phyloP scores from a whole-genome alignment of 2,888 invertebrate genomes.

The Chouioia cunea region DNA sequence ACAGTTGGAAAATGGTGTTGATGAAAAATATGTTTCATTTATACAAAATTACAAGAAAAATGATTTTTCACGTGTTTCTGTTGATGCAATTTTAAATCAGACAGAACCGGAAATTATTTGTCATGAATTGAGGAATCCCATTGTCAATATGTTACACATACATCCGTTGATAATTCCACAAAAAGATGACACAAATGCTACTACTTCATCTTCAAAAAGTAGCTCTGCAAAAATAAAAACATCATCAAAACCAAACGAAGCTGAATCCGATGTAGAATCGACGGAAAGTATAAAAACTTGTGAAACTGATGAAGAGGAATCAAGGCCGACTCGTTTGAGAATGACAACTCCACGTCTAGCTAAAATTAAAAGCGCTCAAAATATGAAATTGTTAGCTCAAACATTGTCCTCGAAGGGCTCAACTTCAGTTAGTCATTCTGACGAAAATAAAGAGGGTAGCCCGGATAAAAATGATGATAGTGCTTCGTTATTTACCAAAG shows the following conservation, averaged over 20 bases:
- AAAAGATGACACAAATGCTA: slow-evolving; percentile 25
- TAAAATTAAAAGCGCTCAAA: slow-evolving; percentile 65
- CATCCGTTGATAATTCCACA: slow-evolving; percentile 41
- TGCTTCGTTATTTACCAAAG: slow-evolving; percentile 50
- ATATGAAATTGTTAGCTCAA: slow-evolving; percentile 65
- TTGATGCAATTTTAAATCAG: slow-evolving; percentile 1
- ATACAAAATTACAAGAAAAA: slow-evolving; percentile 9
- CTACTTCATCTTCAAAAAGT: background rate
- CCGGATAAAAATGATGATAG: slow-evolving; percentile 49
- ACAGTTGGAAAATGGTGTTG: slow-evolving; percentile 10
- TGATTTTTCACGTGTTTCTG: slow-evolving; percentile 6
- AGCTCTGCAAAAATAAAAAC: slow-evolving; percentile 12
- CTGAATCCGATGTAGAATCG: slow-evolving; percentile 40
- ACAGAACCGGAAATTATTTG: slow-evolving; percentile 5
- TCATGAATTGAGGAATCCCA: slow-evolving; percentile 55
- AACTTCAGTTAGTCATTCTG: slow-evolving; percentile 52
- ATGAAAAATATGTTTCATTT: background rate
- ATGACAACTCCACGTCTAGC: slow-evolving; percentile 64
- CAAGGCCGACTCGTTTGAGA: slow-evolving; percentile 56
- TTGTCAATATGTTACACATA: slow-evolving; percentile 56
- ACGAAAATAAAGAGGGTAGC: slow-evolving; percentile 55
- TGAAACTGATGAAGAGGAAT: slow-evolving; percentile 48
- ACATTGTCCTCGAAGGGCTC: slow-evolving; percentile 59
- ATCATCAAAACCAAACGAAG: slow-evolving; percentile 27
- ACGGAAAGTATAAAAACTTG: slow-evolving; percentile 30